Evolutionary conservation across 2,113 vertebrate species (phyloP).

Genomic region (Natator depressus): DNA sequence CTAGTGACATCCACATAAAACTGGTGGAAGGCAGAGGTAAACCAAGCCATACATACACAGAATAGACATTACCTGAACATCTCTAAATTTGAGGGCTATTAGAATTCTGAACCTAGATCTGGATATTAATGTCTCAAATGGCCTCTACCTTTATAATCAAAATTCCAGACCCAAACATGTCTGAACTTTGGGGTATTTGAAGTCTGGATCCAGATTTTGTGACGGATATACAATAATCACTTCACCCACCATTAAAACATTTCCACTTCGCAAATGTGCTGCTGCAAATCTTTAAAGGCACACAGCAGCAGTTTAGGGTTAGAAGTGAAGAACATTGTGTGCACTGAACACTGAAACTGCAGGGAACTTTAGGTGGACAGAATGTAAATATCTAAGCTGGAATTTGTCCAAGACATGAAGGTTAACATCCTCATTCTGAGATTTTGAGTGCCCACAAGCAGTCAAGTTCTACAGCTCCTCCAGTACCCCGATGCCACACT

Average conservation of each 20-base stretch:
- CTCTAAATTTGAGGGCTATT: neutral
- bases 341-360: neutral
- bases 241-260: neutral
- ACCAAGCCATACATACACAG: neutral
- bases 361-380: neutral
- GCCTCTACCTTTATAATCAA: neutral
- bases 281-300: neutral
- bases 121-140: neutral
- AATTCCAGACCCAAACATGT: neutral
- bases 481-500: neutral
- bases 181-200: neutral
- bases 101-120: neutral
- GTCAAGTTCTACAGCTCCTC: neutral
- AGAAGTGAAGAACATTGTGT: neutral
- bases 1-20: neutral
- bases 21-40: neutral
- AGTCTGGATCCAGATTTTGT: neutral
- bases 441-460: neutral
- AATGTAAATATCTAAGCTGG: neutral
- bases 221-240: neutral
- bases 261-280: neutral
- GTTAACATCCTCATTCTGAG: neutral
- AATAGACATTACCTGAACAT: neutral
- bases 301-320: neutral
- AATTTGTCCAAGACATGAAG: neutral